Evolutionary conservation across 2,797 vertebrate genomes (phyloP).

Genomic region (Botia kubotai): DNA sequence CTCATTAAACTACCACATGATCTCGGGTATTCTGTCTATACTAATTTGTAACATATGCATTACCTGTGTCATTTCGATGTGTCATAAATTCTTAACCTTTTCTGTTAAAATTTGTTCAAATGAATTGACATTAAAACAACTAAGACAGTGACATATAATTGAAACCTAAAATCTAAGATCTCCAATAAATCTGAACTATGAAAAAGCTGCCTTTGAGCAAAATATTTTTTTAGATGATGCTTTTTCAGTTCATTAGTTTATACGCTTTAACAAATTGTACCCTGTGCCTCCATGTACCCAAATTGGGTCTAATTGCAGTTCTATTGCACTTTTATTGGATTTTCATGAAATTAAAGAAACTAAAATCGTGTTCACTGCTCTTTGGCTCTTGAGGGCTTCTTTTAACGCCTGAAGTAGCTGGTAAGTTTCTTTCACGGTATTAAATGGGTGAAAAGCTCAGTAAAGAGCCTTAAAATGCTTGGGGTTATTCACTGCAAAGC

Average conservation of each 20-base stretch:
- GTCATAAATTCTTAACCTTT: neutral
- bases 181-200: neutral
- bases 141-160: neutral
- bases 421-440: constrained; percentile 35
- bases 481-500: constrained; percentile 42
- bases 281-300: neutral
- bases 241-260: neutral
- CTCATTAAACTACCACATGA: neutral
- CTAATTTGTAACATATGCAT: neutral
- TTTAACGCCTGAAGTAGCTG: constrained; percentile 15
- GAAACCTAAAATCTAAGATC: neutral
- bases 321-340: neutral
- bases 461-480: constrained; percentile 31
- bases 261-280: neutral
- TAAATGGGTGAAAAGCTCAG: constrained; percentile 16
- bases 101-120: neutral
- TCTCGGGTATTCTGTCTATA: neutral
- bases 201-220: neutral
- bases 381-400: neutral
- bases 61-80: neutral
- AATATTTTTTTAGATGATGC: neutral
- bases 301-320: constrained; percentile 3
- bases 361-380: neutral
- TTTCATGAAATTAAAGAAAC: constrained; percentile 26
- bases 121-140: neutral